Conservation (phyloP, 1,140 invertebrate genomes). For the Heliconius hewitsoni region DNA sequence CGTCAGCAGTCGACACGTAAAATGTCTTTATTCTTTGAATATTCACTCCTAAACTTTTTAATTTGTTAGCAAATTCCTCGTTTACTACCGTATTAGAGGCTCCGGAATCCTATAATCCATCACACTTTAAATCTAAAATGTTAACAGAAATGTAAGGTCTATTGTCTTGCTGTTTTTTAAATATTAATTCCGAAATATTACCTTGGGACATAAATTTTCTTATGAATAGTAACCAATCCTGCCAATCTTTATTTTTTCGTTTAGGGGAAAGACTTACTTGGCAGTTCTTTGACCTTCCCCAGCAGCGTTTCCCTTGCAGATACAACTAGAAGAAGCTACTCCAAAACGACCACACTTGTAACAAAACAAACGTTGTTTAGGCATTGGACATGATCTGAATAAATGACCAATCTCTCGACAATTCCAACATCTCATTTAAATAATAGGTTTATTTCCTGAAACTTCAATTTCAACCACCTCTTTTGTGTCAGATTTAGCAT, state of each 20-base stretch:
- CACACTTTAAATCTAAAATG: slow-evolving; percentile 27
- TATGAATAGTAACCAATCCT: slow-evolving; percentile 26
- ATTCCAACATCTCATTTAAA: slow-evolving; percentile 41
- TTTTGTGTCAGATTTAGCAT: slow-evolving; percentile 25
- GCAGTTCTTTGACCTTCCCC: slow-evolving; percentile 31
- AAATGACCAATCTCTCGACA: slow-evolving; percentile 36
- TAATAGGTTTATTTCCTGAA: background rate
- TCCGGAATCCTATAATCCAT: slow-evolving; percentile 33
- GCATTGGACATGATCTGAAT: slow-evolving; percentile 39
- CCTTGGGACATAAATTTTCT: slow-evolving; percentile 18
- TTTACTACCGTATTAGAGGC: slow-evolving; percentile 31
- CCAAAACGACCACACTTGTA: slow-evolving; percentile 43
- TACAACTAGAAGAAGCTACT: slow-evolving; percentile 33
- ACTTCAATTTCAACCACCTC: slow-evolving; percentile 13
- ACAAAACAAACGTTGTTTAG: slow-evolving; percentile 45
- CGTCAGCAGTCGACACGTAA: background rate
- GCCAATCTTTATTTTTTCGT: slow-evolving; percentile 24
- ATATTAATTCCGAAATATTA: slow-evolving; percentile 19
- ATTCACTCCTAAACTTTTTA: slow-evolving; percentile 26
- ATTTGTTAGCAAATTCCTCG: slow-evolving; percentile 17
- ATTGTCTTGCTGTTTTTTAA: background rate
- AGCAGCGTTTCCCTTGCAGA: slow-evolving; percentile 36
- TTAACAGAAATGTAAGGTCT: slow-evolving; percentile 25
- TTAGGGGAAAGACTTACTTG: slow-evolving; percentile 23
- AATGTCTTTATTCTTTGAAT: background rate